Percentiles rank a stretch among this genome's conserved stretches.
phyloP scores from a whole-genome alignment of 1,140 invertebrate genomes.

The Scaptomyza pallida region DNA sequence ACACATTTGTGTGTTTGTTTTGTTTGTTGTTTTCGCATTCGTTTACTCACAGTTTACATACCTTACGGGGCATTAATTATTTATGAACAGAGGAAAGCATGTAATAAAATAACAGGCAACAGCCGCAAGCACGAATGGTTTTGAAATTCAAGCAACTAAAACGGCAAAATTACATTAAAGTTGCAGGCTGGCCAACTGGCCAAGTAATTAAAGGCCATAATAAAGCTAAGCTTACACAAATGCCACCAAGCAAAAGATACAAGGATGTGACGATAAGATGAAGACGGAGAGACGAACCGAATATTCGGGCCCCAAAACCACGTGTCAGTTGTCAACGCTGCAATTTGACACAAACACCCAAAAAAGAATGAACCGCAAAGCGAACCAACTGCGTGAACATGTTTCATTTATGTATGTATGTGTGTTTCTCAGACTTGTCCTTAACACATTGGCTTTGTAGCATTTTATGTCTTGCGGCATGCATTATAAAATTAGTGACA shows the following conservation, averaged over 20 bases:
- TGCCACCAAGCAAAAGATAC: constrained; percentile 4
- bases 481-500: constrained; percentile 73
- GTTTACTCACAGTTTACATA: constrained; percentile 59
- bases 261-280: constrained; percentile 5
- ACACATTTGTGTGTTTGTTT: constrained; percentile 3
- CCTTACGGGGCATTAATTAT: constrained; percentile 73
- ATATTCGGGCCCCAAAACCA: constrained; percentile 21
- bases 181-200: constrained; percentile 54
- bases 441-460: constrained; percentile 56
- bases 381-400: constrained; percentile 24
- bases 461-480: constrained; percentile 64
- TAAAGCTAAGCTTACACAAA: constrained; percentile 55
- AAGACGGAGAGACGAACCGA: background rate
- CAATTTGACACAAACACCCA: constrained; percentile 58
- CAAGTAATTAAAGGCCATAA: constrained; percentile 75
- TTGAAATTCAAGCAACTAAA: constrained; percentile 68
- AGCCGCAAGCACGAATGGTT: constrained; percentile 60
- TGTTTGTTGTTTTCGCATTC: constrained; percentile 24
- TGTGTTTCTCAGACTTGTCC: constrained; percentile 18
- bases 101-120: constrained; percentile 73
- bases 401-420: background rate
- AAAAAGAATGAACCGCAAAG: constrained; percentile 38
- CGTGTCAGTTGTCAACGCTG: constrained; percentile 76
- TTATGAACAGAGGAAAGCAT: constrained; percentile 66
- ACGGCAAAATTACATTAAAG: constrained; percentile 55